Base-by-base conservation (phyloP, 2,113 vertebrate species). In the Cynoglossus semilaevis region DNA sequence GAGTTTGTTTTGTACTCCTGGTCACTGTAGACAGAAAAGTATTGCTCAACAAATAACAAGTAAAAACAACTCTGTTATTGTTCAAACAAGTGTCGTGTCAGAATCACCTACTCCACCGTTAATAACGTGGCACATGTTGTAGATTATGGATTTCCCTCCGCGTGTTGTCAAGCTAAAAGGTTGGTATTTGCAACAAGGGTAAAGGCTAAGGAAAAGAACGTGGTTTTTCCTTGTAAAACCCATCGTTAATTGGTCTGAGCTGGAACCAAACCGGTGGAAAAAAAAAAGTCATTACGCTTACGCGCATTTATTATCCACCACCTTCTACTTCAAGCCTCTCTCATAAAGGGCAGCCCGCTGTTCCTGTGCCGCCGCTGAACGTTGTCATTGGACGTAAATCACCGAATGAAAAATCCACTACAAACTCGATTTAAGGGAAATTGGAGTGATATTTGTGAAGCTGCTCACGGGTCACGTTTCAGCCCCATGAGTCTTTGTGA, bases 261-360 rank as follows among this genome's bases (percentile, higher is more conserved):
- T 7, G 38, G 29, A 40, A 38, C 41, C 9, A 2, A 52, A 40
- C 72, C 12, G 38, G 15, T 40, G 49, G 37, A 57, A 40, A 35
- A 29, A 35, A 51, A 51, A 41, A 51, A 58, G 42, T 67, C 53
- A 62, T 45, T 52, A 44, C 18, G 9, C 38, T 4, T 29, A 7
- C 22, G 19, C 58, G 66, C 52, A 51, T 73, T 36, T 56, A 48
- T 74, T 51, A 55, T 34, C 49, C 58, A 0, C 15, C 29, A 16
- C 1, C 37, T 34, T 38, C 40, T 38, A 40, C 47, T 38, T 63
- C 51, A 17, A 63, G 37, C 53, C 17, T 37, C 1, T 7, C 51
- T 56, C 36, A 52, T 56, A 52, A 67, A 64, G 48, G 51, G 13
- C 50, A 47, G 17, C 0, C 15, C 1, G 1, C 22, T 19, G 11